phyloP scores from a whole-genome alignment of 2,797 vertebrate genomes.

The Sparidentex hasta region DNA sequence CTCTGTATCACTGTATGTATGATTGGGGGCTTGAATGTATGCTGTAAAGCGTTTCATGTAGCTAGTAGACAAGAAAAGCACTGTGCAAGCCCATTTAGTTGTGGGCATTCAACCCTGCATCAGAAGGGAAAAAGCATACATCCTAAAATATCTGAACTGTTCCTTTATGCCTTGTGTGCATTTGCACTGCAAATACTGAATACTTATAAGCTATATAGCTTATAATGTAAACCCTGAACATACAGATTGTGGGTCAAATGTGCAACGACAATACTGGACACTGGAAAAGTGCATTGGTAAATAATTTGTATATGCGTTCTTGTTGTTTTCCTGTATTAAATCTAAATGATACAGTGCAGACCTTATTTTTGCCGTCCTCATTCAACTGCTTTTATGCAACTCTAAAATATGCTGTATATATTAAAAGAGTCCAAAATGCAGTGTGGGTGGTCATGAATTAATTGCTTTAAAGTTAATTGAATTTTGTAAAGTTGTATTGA shows the following conservation, averaged over 20 bases:
- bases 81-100: too few relatives aligned
- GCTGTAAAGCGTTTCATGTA: too few relatives aligned
- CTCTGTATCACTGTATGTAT: too few relatives aligned
- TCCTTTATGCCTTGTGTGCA: too few relatives aligned
- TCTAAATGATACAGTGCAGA: neutral
- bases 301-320: neutral
- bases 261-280: too few relatives aligned
- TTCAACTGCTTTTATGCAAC: neutral
- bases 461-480: neutral
- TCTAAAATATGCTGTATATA: neutral
- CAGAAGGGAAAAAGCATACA: neutral
- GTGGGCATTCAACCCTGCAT: too few relatives aligned
- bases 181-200: neutral
- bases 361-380: neutral
- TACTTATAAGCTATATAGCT: neutral
- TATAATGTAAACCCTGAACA: neutral
- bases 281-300: neutral
- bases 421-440: neutral
- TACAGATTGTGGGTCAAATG: too few relatives aligned
- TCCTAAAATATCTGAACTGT: neutral
- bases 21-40: too few relatives aligned
- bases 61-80: too few relatives aligned
- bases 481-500: neutral
- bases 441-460: neutral
- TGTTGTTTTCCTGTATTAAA: neutral